Conservation (phyloP, 2,888 invertebrate species). For the Phragmatobia fuliginosa region DNA sequence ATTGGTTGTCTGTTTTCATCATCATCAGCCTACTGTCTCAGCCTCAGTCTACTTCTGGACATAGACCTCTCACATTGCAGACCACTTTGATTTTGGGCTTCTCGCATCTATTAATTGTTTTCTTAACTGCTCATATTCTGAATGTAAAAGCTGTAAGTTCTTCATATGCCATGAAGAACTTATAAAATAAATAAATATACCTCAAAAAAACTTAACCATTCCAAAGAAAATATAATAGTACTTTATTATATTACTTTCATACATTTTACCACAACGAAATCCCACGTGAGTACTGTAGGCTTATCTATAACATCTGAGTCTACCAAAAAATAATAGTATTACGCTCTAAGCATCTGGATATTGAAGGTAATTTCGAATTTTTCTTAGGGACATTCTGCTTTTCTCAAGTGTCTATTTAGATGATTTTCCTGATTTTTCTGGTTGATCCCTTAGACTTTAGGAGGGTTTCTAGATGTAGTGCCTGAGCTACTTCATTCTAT, state of each 20-base stretch:
- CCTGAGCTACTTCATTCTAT: not conserved
- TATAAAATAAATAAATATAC: not conserved
- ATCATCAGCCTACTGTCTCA: too few species aligned
- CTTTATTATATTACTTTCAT: not conserved
- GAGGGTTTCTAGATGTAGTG: not conserved
- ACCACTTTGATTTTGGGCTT: too few species aligned
- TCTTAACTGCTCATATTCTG: too few species aligned
- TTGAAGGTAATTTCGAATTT: not conserved
- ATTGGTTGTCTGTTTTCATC: too few species aligned
- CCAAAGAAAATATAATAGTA: not conserved
- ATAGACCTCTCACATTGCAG: too few species aligned
- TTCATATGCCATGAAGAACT: too few species aligned
- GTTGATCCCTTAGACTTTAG: not conserved
- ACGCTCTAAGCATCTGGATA: not conserved
- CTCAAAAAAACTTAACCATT: not conserved
- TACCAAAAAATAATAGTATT: not conserved
- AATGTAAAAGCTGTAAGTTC: too few species aligned
- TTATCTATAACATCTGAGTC: not conserved
- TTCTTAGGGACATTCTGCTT: not conserved
- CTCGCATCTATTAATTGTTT: too few species aligned
- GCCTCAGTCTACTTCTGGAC: too few species aligned
- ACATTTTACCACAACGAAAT: not conserved
- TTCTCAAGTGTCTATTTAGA: not conserved
- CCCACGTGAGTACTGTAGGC: not conserved
- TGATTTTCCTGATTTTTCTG: not conserved